phyloP scores from a whole-genome alignment of 1,140 invertebrate genomes.

The Cyrtorhinus lividipennis region DNA sequence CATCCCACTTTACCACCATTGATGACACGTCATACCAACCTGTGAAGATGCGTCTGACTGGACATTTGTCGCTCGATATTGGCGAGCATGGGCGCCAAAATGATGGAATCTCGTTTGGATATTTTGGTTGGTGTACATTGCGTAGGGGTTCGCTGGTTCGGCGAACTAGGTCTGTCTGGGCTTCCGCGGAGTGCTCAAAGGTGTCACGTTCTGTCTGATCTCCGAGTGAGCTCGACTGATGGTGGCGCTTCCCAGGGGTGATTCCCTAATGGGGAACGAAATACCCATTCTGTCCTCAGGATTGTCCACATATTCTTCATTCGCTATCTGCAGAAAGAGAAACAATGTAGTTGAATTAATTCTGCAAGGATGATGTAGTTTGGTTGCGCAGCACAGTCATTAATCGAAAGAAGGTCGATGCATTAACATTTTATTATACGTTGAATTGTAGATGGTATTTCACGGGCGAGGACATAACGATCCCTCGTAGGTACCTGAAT shows the following conservation, averaged over 20 bases:
- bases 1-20: too few species aligned
- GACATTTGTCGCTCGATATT: slow-evolving; percentile 6
- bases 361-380: too few species aligned
- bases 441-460: too few species aligned
- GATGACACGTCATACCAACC: too few species aligned
- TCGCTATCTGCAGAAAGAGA: not conserved
- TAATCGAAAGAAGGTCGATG: too few species aligned
- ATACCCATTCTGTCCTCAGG: slow-evolving; percentile 17
- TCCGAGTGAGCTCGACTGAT: not conserved
- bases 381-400: too few species aligned
- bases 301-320: slow-evolving; percentile 18
- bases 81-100: slow-evolving; percentile 16
- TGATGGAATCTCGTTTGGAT: slow-evolving; percentile 8
- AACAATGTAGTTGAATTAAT: too few species aligned
- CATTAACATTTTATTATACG: too few species aligned
- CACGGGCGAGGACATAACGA: too few species aligned
- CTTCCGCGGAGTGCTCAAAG: not conserved
- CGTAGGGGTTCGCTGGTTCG: not conserved
- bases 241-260: slow-evolving; percentile 11
- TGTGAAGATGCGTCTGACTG: not conserved
- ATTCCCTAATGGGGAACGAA: slow-evolving; percentile 1
- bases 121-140: slow-evolving; percentile 11
- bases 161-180: too few species aligned
- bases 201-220: not conserved
- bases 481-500: too few species aligned